phyloP scores from a whole-genome alignment of 2,797 vertebrate species.

The Fringilla coelebs region DNA sequence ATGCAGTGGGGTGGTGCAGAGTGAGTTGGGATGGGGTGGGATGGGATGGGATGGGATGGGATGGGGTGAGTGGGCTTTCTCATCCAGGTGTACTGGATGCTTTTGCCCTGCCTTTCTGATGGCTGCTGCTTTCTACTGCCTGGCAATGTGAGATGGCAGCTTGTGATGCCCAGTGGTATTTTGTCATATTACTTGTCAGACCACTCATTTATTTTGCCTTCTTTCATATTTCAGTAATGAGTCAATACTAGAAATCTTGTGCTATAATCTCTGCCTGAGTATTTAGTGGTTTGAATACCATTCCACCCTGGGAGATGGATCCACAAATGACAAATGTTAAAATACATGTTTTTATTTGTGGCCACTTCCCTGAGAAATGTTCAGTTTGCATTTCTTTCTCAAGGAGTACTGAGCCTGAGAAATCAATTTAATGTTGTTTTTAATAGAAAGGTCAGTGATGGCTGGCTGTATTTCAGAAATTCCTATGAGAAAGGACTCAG shows the following conservation, averaged over 20 bases:
- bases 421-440: conserved; percentile 37
- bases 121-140: neutral
- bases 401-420: conserved; percentile 34
- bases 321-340: neutral
- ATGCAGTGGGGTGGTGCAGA: neutral
- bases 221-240: neutral
- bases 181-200: neutral
- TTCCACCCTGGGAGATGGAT: neutral
- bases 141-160: neutral
- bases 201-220: neutral
- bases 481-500: conserved; percentile 16
- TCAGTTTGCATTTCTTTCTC: conserved; percentile 25
- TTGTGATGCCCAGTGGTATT: neutral
- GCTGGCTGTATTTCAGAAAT: conserved; percentile 48
- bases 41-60: neutral
- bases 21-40: neutral
- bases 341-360: neutral
- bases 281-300: neutral
- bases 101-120: neutral
- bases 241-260: neutral
- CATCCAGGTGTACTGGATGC: neutral
- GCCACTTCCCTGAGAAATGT: conserved; percentile 31
- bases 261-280: neutral
- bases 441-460: conserved; percentile 53
- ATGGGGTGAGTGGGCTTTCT: neutral